These are phyloP conservation scores for Nansenia antarctica DNA, from an alignment of 2,113 vertebrate species.

Conservation along the genomic window DNA sequence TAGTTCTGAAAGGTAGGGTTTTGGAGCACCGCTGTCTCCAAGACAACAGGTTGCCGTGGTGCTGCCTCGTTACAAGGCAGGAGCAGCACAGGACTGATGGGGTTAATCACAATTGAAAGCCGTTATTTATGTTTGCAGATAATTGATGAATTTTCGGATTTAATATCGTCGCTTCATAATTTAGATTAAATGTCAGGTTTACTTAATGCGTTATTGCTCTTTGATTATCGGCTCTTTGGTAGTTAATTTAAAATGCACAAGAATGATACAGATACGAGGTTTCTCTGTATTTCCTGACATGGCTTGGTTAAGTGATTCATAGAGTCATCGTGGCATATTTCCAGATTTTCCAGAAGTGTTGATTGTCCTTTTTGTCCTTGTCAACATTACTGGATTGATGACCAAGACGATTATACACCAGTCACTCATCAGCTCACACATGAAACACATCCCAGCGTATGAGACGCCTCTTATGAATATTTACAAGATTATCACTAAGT, in stretches of 20 bases:
- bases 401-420: slow-evolving; percentile 64
- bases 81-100: slow-evolving; percentile 15
- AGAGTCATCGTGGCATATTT: slow-evolving; percentile 45
- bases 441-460: slow-evolving; percentile 46
- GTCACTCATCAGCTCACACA: slow-evolving; percentile 55
- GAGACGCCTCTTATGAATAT: slow-evolving; percentile 63
- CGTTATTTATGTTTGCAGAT: background rate
- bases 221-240: slow-evolving; percentile 17
- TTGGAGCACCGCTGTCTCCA: slow-evolving; percentile 52
- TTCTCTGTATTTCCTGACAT: slow-evolving; percentile 44
- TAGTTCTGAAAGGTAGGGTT: slow-evolving; percentile 10
- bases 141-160: slow-evolving; percentile 34
- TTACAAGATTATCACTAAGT: slow-evolving; percentile 54
- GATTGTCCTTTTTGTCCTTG: slow-evolving; percentile 57
- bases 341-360: slow-evolving; percentile 32
- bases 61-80: background rate
- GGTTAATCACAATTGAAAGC: slow-evolving; percentile 31
- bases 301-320: slow-evolving; percentile 15
- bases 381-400: slow-evolving; percentile 51
- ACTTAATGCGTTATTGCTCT: slow-evolving; percentile 38
- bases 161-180: slow-evolving; percentile 11
- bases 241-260: background rate
- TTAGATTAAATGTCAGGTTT: slow-evolving; percentile 44
- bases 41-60: slow-evolving; percentile 63
- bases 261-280: slow-evolving; percentile 15